phyloP scores from a whole-genome alignment of 2,888 invertebrate species.

The Dromius quadrimaculatus region DNA sequence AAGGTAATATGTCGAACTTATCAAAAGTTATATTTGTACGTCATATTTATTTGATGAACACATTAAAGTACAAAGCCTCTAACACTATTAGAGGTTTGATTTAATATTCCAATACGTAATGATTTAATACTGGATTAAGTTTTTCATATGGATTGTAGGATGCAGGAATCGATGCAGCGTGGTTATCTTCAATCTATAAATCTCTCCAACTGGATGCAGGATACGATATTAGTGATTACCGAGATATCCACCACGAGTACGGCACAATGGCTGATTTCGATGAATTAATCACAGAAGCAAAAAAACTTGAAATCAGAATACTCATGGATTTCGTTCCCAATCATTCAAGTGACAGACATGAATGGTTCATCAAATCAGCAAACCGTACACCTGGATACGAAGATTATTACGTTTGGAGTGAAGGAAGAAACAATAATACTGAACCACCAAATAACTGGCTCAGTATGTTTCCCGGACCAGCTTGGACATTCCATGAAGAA shows the following conservation, averaged over 20 bases:
- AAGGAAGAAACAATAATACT: conserved; percentile 67
- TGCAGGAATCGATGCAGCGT: conserved; percentile 73
- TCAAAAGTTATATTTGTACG: too few species aligned
- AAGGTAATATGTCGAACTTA: too few species aligned
- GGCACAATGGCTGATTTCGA: conserved; percentile 73
- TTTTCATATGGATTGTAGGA: too few species aligned
- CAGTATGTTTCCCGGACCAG: conserved; percentile 73
- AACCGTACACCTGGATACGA: conserved; percentile 72
- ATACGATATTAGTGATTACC: conserved; percentile 74
- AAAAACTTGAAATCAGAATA: conserved; percentile 63
- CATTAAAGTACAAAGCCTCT: too few species aligned
- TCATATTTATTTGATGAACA: too few species aligned
- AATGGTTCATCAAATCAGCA: conserved; percentile 82
- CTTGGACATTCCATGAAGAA: conserved; percentile 70
- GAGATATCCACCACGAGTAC: conserved; percentile 70
- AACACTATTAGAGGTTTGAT: too few species aligned
- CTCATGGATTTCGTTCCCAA: conserved; percentile 61
- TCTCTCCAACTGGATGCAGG: conserved; percentile 77
- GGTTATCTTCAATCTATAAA: conserved; percentile 79
- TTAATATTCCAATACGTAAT: too few species aligned
- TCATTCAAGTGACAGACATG: conserved; percentile 78
- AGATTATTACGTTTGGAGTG: conserved; percentile 79
- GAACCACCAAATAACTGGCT: conserved; percentile 82
- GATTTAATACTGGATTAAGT: too few species aligned
- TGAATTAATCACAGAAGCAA: conserved; percentile 63